These are phyloP conservation scores for Phyllopteryx taeniolatus DNA, from an alignment of 2,113 vertebrate species.

Conservation along the genomic window DNA sequence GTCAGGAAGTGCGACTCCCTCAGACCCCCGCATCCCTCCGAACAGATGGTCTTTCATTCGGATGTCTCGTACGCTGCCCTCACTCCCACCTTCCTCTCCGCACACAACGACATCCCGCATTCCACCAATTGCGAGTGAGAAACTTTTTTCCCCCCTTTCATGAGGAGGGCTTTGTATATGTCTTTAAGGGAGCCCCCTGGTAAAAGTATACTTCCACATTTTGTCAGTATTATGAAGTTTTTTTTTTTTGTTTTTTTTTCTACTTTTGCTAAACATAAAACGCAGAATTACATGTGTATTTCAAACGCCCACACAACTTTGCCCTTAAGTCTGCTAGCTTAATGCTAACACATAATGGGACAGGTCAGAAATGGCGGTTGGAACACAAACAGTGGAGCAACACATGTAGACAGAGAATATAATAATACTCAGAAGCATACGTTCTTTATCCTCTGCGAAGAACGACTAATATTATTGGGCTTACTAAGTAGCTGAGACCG, in stretches of 20 bases:
- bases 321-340: too few relatives aligned
- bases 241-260: neutral
- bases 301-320: too few relatives aligned
- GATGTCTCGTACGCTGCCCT: conserved; percentile 19
- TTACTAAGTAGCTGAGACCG: too few relatives aligned
- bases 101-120: conserved; percentile 9
- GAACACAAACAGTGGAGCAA: too few relatives aligned
- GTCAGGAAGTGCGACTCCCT: conserved; percentile 38
- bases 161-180: conserved; percentile 1
- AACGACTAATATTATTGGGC: too few relatives aligned
- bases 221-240: neutral
- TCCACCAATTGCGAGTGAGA: conserved; percentile 4
- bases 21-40: conserved; percentile 20
- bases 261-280: too few relatives aligned
- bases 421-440: too few relatives aligned
- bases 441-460: too few relatives aligned
- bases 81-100: conserved; percentile 27
- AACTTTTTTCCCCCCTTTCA: conserved; percentile 7
- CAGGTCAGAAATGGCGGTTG: too few relatives aligned
- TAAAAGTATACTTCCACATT: conserved; percentile 1
- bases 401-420: too few relatives aligned
- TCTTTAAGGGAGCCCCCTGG: neutral
- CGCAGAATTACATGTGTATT: too few relatives aligned
- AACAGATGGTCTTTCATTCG: conserved; percentile 54
- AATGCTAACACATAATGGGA: too few relatives aligned